Base-by-base conservation (phyloP, 1,140 invertebrate species). In the Archegozetes longisetosus region DNA sequence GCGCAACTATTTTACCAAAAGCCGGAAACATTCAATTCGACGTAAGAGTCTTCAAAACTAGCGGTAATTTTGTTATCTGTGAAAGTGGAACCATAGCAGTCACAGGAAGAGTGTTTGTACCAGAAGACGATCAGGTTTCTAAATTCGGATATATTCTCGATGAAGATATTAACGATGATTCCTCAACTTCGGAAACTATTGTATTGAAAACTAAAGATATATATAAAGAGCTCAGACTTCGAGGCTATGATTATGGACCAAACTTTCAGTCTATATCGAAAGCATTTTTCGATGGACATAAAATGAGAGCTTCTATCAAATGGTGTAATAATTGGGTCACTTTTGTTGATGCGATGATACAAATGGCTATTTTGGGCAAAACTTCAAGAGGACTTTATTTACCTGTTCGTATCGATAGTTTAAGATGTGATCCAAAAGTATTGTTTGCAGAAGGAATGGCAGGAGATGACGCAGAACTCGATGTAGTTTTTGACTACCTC, bases 211-310 rank as follows among this genome's bases (percentile, higher is more conserved):
- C n/a, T n/a, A 74, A 76, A 22, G 93, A 98, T 69, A 76, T 94
- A 17, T 98, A 98, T 76, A 95, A 95, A 70, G 90, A 95, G 71
- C 74, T 98, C 14, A 74, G 88, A 62, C 76, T 97, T 0, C 76
- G 92, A 62, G 94, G 93, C 3, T 98, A 98, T 70, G 88, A 96
- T 69, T 98, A 98, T 71, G 75, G 75, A 9, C 87, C 86, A 53
- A 75, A 84, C 12, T 98, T 97, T 78, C 81, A 84, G 64, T 91
- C 86, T 26, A 82, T 92, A 61, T 70, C 75, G 2, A 68, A 76
- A 14, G n/a, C n/a, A n/a, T n/a, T n/a, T n/a, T n/a, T n/a, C n/a
- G n/a, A n/a, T n/a, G n/a, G n/a, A n/a, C n/a, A n/a, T n/a, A n/a
- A n/a, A n/a, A 75, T 51, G 1, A 20, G 22, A 23, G 2, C 12